These are phyloP conservation scores for Pseudomyrmex flavicornis DNA, from an alignment of 1,140 invertebrate species.

Conservation along the genomic window DNA sequence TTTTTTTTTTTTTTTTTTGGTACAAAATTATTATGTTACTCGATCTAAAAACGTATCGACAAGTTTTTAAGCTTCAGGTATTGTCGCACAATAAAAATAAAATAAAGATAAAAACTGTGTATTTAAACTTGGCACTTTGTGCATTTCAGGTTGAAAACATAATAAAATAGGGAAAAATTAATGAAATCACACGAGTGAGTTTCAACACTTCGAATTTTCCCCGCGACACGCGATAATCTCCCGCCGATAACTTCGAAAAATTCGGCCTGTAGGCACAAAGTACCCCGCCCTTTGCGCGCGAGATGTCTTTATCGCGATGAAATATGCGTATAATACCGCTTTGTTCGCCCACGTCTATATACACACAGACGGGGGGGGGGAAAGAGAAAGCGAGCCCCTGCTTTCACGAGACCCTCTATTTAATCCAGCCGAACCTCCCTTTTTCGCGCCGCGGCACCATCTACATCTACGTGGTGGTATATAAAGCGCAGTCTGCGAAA, in stretches of 20 bases:
- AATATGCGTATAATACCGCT: conserved; percentile 58
- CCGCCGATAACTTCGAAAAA: conserved; percentile 38
- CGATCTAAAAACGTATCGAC: no score
- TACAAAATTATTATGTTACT: no score
- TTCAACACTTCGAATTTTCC: neutral
- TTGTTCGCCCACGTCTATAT: conserved; percentile 42
- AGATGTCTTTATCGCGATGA: conserved; percentile 57
- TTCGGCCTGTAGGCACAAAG: conserved; percentile 14
- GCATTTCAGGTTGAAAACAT: no score
- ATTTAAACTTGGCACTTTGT: no score
- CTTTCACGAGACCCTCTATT: conserved; percentile 53
- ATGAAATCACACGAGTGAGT: no score
- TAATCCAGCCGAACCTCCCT: conserved; percentile 43
- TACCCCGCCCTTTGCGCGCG: neutral
- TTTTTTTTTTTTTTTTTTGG: no score
- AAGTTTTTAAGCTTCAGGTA: no score
- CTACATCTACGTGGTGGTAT: neutral
- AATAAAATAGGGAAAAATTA: no score
- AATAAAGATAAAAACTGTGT: no score
- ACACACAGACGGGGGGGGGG: neutral
- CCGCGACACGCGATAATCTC: conserved; percentile 3
- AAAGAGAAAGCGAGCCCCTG: neutral
- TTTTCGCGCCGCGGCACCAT: conserved; percentile 25
- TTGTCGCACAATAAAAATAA: no score
- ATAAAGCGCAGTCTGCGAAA: conserved; percentile 26